Evolutionary conservation across 2,888 invertebrate species (phyloP), one percentile per base, ranked within the genome.

Genomic region (Machimus rusticus): DNA sequence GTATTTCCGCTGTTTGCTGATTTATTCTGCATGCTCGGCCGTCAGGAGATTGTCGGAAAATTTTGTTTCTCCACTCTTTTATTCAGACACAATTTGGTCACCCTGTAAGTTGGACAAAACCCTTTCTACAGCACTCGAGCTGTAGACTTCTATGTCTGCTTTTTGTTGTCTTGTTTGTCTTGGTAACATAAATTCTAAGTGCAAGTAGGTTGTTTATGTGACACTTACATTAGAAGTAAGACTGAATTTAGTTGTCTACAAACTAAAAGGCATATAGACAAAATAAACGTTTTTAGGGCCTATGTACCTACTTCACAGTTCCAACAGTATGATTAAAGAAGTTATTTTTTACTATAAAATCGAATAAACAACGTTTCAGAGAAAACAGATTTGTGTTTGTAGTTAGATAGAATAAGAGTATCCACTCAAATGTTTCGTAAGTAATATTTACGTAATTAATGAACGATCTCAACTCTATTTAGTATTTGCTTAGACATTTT

Each of bases 1-100:
- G 87, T 87, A 86, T 85, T 43, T 55, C 39, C 57, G 43, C 79
- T 87, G 86, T 87, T 84, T 87, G 55, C 57, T 76, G 87, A 84
- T 84, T 84, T 87, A 77, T 87, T 82, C 66, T 9, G 12, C 66
- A 66, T 23, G 66, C 66, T 23, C 66, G 51, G n/a, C 51, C 14
- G 14, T 14, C 51, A 6, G 51, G n/a, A 51, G n/a, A 19, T 6
- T 51, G 19, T 14, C 51, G n/a, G n/a, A 19, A 5, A 34, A 4
- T 2, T 51, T 8, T 51, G 6, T 19, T n/a, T n/a, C 16, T 4
- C 43, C 2, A 39, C 46, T 16, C 51, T 51, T 1, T 28, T 28
- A 23, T 19, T 66, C 66, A 19, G 66, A 8, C 23, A 66, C 19
- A 66, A 66, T 66, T 66, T 66, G 23, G 66, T 66, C 66, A 66